Evolutionary conservation across 2,797 vertebrate species (phyloP), one percentile per base, ranked within the genome.

Genomic region (Neoniphon sammara): DNA sequence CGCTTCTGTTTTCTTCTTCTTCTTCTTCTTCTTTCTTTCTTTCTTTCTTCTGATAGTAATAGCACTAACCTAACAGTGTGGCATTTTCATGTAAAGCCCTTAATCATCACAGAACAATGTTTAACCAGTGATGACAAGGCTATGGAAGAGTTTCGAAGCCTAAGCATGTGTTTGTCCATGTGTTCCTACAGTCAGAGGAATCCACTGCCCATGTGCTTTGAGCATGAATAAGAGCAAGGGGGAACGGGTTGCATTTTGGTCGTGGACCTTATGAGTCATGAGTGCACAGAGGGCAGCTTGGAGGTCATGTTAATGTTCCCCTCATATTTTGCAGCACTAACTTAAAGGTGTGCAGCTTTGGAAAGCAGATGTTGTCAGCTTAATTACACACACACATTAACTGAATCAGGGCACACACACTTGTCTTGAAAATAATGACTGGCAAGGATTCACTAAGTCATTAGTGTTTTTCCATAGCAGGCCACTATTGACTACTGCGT

Each of bases 51-150:
- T 7, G 12, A 44, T 7, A 44, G 12, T 9, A 5, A 2, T 44
- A 15, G 12, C 3, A 44, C 14, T 10, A 21, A 0, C 47, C 7
- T 7, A 11, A 31, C 0, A 50, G n/a, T 20, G 7, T 8, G n/a
- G 9, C 5, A 0, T 18, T 54, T 61, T 59, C 5, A 42, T 20
- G 36, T 60, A 82, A 89, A 86, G 2, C 7, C 36, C 69, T 50
- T 70, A 53, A 76, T 78, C 84, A 80, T 64, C 56, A 66, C 18
- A 34, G 17, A 27, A 36, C 65, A 85, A 89, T 83, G 66, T 85
- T 86, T 89, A 82, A 88, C 87, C 42, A 20, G 55, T 4, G 0
- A 47, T 69, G 70, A 81, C 52, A 44, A 4, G 23, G 52, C 77
- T 53, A 7, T 27, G n/a, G 23, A 20, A 18, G 21, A 6, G 27